Conservation (phyloP, 1,140 invertebrate species). For the Phthorimaea operculella region DNA sequence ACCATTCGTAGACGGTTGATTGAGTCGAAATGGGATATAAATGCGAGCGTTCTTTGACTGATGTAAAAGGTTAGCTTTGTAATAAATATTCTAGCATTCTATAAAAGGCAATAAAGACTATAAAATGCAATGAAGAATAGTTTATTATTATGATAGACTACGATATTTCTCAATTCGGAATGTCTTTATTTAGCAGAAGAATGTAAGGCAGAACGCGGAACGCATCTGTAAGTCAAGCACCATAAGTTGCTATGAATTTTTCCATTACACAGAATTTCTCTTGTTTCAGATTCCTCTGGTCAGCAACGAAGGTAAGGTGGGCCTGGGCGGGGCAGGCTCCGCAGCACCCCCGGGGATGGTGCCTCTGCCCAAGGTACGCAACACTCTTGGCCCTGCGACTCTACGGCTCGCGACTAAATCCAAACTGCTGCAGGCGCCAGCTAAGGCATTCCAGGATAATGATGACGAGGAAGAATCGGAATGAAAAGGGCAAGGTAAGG, state of each 20-base stretch:
- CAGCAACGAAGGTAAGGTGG: constrained; percentile 52
- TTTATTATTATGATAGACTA: no score
- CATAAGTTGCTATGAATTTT: no score
- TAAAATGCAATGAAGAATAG: no score
- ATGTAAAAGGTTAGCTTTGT: no score
- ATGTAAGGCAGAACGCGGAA: no score
- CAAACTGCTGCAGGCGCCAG: constrained; percentile 51
- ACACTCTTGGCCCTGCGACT: constrained; percentile 35
- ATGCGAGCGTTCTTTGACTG: neutral
- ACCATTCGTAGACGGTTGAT: neutral
- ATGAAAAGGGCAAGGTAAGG: constrained; percentile 7
- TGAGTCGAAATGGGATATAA: neutral
- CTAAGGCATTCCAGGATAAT: constrained; percentile 47
- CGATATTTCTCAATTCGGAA: no score
- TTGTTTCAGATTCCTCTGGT: constrained; percentile 51
- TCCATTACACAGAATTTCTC: no score
- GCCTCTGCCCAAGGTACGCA: constrained; percentile 11
- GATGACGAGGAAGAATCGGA: constrained; percentile 37
- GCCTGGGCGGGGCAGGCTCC: constrained; percentile 34
- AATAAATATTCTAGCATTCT: no score
- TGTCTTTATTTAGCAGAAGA: no score
- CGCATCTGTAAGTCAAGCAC: no score
- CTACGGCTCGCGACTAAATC: constrained; percentile 38
- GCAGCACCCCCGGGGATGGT: constrained; percentile 5
- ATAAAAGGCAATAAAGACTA: no score